Evolutionary conservation across 2,888 invertebrate genomes (phyloP).

Genomic region (Tipula helvola): DNA sequence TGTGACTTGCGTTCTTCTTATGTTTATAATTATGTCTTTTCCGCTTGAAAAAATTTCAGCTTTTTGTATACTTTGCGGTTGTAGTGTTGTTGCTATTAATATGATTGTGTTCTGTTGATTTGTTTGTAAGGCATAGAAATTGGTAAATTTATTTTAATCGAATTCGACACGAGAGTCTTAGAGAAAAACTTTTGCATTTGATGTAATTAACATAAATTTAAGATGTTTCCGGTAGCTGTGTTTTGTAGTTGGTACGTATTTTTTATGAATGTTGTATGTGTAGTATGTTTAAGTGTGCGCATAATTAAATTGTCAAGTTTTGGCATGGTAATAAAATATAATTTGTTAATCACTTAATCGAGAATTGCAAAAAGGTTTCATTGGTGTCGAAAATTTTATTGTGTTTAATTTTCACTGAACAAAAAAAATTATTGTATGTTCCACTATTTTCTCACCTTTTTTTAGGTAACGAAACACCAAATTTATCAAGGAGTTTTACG

Average conservation of each 20-base stretch:
- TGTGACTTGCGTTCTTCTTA: background rate
- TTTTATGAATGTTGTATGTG: background rate
- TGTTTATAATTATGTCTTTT: background rate
- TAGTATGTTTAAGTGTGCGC: background rate
- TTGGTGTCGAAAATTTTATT: too few relatives aligned
- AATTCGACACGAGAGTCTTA: background rate
- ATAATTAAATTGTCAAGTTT: background rate
- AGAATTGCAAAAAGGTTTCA: too few relatives aligned
- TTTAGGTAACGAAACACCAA: too few relatives aligned
- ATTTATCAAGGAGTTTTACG: too few relatives aligned
- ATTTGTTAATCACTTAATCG: too few relatives aligned
- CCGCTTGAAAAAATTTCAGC: background rate
- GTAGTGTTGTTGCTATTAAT: background rate
- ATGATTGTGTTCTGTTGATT: background rate
- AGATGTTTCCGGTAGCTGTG: background rate
- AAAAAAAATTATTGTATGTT: too few relatives aligned
- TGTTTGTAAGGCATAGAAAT: background rate
- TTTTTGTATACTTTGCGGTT: background rate
- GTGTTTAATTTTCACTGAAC: too few relatives aligned
- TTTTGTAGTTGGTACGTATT: background rate
- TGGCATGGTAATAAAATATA: too few relatives aligned
- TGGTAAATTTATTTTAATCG: background rate
- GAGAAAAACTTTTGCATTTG: background rate
- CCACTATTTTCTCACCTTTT: too few relatives aligned
- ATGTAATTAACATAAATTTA: slow-evolving; percentile 4